A percentile compares a stretch with the other conserved stretches of the same genome.
Conservation (phyloP, 2,888 invertebrate species). For the Drosophila lutescens region DNA sequence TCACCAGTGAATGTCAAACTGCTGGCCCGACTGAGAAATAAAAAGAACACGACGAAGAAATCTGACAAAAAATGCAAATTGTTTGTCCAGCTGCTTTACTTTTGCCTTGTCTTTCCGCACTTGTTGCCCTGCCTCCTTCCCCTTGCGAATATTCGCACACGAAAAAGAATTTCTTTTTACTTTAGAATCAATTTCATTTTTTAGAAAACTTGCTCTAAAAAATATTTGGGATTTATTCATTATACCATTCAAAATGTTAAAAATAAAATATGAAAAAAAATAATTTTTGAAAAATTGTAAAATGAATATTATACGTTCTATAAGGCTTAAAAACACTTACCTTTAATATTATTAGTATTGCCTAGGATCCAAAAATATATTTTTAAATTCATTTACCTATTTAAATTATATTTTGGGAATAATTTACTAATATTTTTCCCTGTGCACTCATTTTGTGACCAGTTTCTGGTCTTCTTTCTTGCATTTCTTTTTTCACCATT, state of each 20-base stretch:
- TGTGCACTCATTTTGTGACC: neutral
- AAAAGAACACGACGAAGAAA: slow-evolving; percentile 16
- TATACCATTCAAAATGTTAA: too few relatives aligned
- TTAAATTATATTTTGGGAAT: too few relatives aligned
- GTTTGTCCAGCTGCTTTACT: slow-evolving; percentile 61
- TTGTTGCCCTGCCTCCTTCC: slow-evolving; percentile 14
- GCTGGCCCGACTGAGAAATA: slow-evolving; percentile 3
- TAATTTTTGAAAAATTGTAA: too few relatives aligned
- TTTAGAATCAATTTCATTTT: neutral
- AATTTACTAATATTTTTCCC: slow-evolving; percentile 1
- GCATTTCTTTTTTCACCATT: slow-evolving; percentile 12
- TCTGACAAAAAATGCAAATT: slow-evolving; percentile 38
- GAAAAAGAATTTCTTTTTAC: neutral
- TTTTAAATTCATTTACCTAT: too few relatives aligned
- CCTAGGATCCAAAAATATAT: too few relatives aligned
- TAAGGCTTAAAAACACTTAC: too few relatives aligned
- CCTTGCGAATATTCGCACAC: neutral
- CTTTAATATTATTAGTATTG: too few relatives aligned
- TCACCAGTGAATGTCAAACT: slow-evolving; percentile 18
- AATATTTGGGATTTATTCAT: too few relatives aligned
- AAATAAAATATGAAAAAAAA: too few relatives aligned
- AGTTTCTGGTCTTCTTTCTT: slow-evolving; percentile 2
- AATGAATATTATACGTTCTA: too few relatives aligned
- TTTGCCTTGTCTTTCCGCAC: slow-evolving; percentile 44
- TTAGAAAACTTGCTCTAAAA: too few relatives aligned